Base-by-base conservation (phyloP, 2,797 vertebrate genomes). In the Poecilia picta region DNA sequence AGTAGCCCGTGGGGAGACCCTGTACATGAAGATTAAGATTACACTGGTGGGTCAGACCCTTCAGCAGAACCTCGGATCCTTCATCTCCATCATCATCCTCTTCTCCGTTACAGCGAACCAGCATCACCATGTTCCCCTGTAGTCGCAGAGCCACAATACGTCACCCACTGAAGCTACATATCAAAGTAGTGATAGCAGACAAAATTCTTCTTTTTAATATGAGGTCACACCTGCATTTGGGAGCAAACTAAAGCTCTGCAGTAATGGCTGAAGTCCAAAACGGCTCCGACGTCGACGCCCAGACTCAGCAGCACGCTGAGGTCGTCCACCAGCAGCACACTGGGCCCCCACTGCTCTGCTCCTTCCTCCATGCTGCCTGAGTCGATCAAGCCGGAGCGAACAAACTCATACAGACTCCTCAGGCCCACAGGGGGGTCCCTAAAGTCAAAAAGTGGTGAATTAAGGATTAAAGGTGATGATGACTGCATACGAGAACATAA, bases 231-330 rank as follows among this genome's bases (percentile, higher is more conserved):
- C 98, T 98, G 91, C 5, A 96, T 86, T 87, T 95, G 91, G 13
- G 88, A 92, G 94, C 97, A 98, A 85, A 99, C 87, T 0, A 78
- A 31, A 2, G 93, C 95, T 33, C 95, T 90, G 94, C 98, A 99
- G 93, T 98, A 99, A 85, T 99, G 98, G 79, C 97, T 89, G 88
- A 99, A 98, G 93, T 99, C 97, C 90, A 98, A 87, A 84, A 97
- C 87, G 0, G 96, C 94, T 53, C 93, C 91, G 0, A 92, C 89
- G 0, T 89, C 75, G 53, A 96, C 80, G 0, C 97, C 98, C 81
- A 99, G 95, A 91, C 97, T 97, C 81, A 98, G 91, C 83, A 99
- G 93, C 53, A 98, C 92, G 0, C 97, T 95, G 43, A 98, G 86
- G 88, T 99, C 97, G 0, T 99, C 98, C 86, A 99, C 92, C 72